Conservation (phyloP, 1,140 invertebrate species). For the Drosophila mauritiana region DNA sequence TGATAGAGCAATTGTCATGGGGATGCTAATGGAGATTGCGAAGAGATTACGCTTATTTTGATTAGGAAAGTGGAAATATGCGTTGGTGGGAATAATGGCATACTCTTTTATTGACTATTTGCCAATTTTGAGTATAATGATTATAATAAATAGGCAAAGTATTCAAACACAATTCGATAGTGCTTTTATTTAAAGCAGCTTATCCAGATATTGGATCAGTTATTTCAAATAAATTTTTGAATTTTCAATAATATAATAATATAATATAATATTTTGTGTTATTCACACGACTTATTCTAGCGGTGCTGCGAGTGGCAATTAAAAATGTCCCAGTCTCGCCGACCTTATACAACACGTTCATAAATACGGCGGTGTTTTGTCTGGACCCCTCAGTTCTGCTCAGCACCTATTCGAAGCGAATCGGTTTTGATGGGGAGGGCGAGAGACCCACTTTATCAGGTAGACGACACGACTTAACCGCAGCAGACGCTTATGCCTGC, state of each 20-base stretch:
- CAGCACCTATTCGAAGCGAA: constrained; percentile 8
- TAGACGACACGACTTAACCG: constrained; percentile 40
- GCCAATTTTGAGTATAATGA: background rate
- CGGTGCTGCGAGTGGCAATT: background rate
- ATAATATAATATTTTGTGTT: background rate
- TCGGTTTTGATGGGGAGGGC: constrained; percentile 1
- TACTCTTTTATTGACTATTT: too few species aligned
- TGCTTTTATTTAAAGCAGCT: too few species aligned
- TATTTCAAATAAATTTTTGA: background rate
- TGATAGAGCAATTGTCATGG: constrained; percentile 20
- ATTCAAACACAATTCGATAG: too few species aligned
- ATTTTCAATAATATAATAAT: too few species aligned
- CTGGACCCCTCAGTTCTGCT: constrained; percentile 29
- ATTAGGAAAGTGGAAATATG: background rate
- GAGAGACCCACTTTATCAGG: constrained; percentile 41
- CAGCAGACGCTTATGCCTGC: constrained; percentile 56
- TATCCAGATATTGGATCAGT: too few species aligned
- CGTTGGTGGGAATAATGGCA: background rate
- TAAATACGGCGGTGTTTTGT: constrained; percentile 44
- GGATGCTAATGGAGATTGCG: constrained; percentile 7
- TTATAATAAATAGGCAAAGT: too few species aligned
- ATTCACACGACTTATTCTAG: background rate
- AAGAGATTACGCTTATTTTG: background rate
- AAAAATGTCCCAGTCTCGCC: constrained; percentile 5
- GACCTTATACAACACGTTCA: constrained; percentile 56